phyloP scores from a whole-genome alignment of 2,797 vertebrate species.

The Paramormyrops hopkinsi region DNA sequence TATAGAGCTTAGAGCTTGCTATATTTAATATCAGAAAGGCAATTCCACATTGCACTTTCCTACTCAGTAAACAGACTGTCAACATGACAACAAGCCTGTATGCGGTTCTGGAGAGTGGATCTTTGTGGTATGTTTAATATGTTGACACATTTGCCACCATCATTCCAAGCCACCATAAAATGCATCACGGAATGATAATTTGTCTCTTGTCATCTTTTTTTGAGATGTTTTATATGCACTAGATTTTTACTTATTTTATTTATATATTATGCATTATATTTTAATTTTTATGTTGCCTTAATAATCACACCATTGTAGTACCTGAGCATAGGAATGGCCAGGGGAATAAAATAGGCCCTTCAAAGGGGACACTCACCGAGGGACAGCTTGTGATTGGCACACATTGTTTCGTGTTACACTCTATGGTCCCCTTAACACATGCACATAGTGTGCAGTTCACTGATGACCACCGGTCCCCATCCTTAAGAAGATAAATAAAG shows the following conservation, averaged over 20 bases:
- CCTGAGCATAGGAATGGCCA: slow-evolving; percentile 17
- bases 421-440: slow-evolving; percentile 77
- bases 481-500: slow-evolving; percentile 52
- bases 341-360: not conserved
- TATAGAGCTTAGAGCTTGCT: not conserved
- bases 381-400: slow-evolving; percentile 87
- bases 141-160: not conserved
- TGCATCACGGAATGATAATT: not conserved
- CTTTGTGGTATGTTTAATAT: not conserved
- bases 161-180: not conserved
- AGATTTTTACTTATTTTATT: not conserved
- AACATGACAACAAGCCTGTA: not conserved
- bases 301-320: not conserved
- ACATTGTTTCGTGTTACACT: slow-evolving; percentile 88
- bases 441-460: slow-evolving; percentile 90
- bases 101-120: not conserved
- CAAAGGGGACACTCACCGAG: slow-evolving; percentile 53
- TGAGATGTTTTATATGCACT: not conserved
- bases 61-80: not conserved
- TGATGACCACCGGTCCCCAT: slow-evolving; percentile 95
- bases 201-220: not conserved
- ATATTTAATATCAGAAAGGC: not conserved
- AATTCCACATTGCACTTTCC: not conserved
- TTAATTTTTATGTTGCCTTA: not conserved
- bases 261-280: not conserved